Conservation (phyloP, 2,113 vertebrate species). For the Peromyscus californicus region DNA sequence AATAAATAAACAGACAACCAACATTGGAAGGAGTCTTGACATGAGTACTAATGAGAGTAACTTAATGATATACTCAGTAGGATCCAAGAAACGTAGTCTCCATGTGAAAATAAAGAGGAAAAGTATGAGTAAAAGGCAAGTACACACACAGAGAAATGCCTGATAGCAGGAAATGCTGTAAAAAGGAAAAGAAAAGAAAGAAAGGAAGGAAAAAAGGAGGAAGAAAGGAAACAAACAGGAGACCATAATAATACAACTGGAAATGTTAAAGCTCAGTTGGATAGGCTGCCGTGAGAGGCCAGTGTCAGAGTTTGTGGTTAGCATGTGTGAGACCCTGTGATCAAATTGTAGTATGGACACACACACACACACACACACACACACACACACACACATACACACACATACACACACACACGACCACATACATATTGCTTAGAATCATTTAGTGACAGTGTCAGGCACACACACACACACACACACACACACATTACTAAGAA, state of each 20-base stretch:
- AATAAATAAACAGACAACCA: constrained; percentile 27
- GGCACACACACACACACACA: not conserved
- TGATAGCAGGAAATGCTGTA: not conserved
- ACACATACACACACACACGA: not conserved
- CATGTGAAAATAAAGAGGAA: not conserved
- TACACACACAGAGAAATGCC: not conserved
- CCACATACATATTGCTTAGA: not conserved
- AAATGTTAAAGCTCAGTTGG: not conserved
- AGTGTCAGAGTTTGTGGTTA: not conserved
- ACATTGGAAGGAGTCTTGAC: not conserved
- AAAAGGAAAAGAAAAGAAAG: too few species aligned
- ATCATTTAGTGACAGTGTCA: not conserved
- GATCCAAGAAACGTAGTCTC: not conserved
- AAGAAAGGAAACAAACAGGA: not conserved
- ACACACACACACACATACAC: not conserved
- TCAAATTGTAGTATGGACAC: not conserved
- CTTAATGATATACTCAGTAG: not conserved
- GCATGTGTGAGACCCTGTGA: not conserved
- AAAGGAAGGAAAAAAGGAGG: accelerated
- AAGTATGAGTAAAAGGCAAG: not conserved
- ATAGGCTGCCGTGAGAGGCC: not conserved
- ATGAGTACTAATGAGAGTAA: not conserved
- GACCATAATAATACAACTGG: not conserved
- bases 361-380: not conserved
- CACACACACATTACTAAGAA: not conserved